Evolutionary conservation across 2,797 vertebrate genomes (phyloP).

Genomic region (Moxostoma hubbsi): DNA sequence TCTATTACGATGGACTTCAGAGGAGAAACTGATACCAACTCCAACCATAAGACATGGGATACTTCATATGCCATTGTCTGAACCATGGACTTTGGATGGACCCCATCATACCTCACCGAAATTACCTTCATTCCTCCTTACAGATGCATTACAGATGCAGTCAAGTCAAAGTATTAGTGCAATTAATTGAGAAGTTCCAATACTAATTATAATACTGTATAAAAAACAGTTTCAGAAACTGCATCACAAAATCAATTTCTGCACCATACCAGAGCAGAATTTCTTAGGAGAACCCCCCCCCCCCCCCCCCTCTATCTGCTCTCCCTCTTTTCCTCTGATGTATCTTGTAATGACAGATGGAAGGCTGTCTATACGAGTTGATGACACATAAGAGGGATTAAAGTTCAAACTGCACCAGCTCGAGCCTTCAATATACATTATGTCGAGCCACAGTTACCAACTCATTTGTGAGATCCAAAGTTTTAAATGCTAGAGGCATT

Average conservation of each 20-base stretch:
- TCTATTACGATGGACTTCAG: too few species aligned
- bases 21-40: too few species aligned
- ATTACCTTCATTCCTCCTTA: not conserved
- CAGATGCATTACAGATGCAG: not conserved
- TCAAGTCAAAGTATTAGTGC: not conserved
- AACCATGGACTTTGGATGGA: too few species aligned
- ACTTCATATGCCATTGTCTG: too few species aligned
- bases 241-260: too few species aligned
- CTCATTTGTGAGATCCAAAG: conserved; percentile 66
- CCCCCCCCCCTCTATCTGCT: too few species aligned
- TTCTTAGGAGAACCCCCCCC: conserved; percentile 11
- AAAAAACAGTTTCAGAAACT: too few species aligned
- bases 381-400: conserved; percentile 71
- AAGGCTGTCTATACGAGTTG: conserved; percentile 56
- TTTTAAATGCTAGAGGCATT: conserved; percentile 70
- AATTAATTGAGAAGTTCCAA: too few species aligned
- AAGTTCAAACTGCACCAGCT: conserved; percentile 64
- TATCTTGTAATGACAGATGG: not conserved
- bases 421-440: conserved; percentile 43
- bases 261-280: not conserved
- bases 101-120: too few species aligned
- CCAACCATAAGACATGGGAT: too few species aligned
- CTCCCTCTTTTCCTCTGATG: conserved; percentile 45
- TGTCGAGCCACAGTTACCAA: conserved; percentile 58
- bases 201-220: too few species aligned